phyloP scores from a whole-genome alignment of 2,888 invertebrate species.

The Epistrophe grossulariae region DNA sequence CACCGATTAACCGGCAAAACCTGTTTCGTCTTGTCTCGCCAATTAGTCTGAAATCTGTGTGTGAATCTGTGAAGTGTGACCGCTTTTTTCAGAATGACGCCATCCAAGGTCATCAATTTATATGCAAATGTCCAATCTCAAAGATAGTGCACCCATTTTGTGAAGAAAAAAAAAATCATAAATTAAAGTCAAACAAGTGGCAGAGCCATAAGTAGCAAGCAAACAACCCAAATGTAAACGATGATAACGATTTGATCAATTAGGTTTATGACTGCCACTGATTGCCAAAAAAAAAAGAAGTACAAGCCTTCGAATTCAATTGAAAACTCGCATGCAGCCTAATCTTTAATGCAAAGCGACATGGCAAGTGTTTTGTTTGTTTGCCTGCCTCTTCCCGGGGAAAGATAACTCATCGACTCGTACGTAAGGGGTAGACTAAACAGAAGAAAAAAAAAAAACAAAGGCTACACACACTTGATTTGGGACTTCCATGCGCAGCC shows the following conservation, averaged over 20 bases:
- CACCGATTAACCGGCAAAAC: slow-evolving; percentile 46
- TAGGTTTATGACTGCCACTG: slow-evolving; percentile 40
- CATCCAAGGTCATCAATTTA: slow-evolving; percentile 57
- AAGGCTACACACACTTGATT: neutral
- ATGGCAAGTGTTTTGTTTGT: slow-evolving; percentile 26
- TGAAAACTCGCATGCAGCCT: slow-evolving; percentile 26
- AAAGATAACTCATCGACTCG: slow-evolving; percentile 49
- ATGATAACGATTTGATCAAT: slow-evolving; percentile 47
- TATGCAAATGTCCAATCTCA: neutral
- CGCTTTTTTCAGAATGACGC: slow-evolving; percentile 45
- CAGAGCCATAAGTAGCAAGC: neutral
- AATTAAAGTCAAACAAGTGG: slow-evolving; percentile 41
- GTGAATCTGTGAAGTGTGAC: slow-evolving; percentile 9
- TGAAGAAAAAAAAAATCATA: neutral
- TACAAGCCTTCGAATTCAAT: slow-evolving; percentile 6
- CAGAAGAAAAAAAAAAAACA: slow-evolving; percentile 9
- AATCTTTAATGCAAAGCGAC: slow-evolving; percentile 58
- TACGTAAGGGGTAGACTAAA: neutral
- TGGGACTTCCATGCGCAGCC: slow-evolving; percentile 20
- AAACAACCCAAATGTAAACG: neutral
- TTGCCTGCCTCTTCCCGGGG: slow-evolving; percentile 37
- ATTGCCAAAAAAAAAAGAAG: neutral
- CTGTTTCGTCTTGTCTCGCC: slow-evolving; percentile 51
- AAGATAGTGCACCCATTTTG: neutral
- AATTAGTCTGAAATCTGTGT: slow-evolving; percentile 14